Evolutionary conservation across 2,113 vertebrate species (phyloP).

Genomic region (Melanocharis versteri): DNA sequence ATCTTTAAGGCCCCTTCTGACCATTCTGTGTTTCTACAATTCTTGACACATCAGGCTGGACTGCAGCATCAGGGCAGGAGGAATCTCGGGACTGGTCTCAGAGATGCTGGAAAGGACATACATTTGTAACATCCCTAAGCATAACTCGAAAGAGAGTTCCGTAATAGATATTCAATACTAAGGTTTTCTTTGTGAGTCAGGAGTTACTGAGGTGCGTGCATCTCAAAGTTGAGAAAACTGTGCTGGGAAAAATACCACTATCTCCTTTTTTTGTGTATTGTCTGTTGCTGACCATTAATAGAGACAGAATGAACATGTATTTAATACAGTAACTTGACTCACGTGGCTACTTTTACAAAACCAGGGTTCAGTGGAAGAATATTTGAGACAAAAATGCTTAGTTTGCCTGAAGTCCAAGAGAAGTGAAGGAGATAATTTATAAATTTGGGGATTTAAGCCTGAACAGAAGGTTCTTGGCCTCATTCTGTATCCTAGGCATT

Average conservation of each 20-base stretch:
- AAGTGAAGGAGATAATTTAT: neutral
- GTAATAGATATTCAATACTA: neutral
- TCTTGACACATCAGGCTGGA: accelerated
- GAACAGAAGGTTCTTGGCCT: neutral
- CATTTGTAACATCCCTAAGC: neutral
- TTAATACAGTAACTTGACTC: neutral
- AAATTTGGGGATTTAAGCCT: neutral
- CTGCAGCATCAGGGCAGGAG: neutral
- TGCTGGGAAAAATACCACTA: neutral
- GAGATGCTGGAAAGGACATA: neutral
- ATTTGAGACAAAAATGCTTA: neutral
- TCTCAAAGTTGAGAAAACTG: neutral
- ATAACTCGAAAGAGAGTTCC: neutral
- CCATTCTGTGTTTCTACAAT: neutral
- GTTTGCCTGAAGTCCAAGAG: neutral
- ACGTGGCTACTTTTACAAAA: neutral
- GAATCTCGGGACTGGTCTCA: neutral
- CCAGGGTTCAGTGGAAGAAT: neutral
- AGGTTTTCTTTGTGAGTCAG: neutral
- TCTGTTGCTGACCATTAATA: neutral
- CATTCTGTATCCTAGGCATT: neutral
- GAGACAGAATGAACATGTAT: neutral
- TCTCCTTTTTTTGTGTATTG: neutral
- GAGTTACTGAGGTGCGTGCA: neutral
- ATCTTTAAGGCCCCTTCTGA: neutral